phyloP scores from a whole-genome alignment of 2,888 invertebrate genomes.

The Sabellastarte sp. region DNA sequence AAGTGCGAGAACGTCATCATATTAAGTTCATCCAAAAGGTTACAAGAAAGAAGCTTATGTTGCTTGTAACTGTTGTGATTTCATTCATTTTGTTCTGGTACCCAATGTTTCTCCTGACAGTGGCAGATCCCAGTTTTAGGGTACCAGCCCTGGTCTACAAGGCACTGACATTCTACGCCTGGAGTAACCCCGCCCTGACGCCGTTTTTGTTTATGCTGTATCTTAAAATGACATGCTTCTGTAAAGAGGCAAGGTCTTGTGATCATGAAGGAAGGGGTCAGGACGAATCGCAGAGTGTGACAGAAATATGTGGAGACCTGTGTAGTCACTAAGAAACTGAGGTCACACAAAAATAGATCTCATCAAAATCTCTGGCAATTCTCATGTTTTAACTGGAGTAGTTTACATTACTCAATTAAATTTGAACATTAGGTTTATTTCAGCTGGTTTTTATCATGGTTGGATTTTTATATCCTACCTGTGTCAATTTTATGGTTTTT shows the following conservation, averaged over 20 bases:
- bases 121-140: constrained; percentile 60
- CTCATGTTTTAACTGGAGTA: too few species aligned
- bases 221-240: background rate
- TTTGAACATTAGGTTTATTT: too few species aligned
- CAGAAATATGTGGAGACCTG: too few species aligned
- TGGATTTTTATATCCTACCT: too few species aligned
- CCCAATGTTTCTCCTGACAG: constrained; percentile 81
- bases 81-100: constrained; percentile 84
- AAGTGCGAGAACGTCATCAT: constrained; percentile 21
- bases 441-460: too few species aligned
- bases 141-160: constrained; percentile 45
- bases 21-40: constrained; percentile 22
- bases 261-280: too few species aligned
- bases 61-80: constrained; percentile 39
- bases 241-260: background rate
- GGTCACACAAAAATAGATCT: too few species aligned
- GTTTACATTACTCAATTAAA: too few species aligned
- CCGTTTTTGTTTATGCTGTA: constrained; percentile 49
- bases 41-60: constrained; percentile 25
- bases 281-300: too few species aligned
- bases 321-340: too few species aligned
- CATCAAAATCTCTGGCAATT: too few species aligned
- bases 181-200: constrained; percentile 54
- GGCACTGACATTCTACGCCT: constrained; percentile 56
- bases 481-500: too few species aligned